Evolutionary conservation across 2,797 vertebrate species (phyloP).

Genomic region (Brachyalestes nurse): DNA sequence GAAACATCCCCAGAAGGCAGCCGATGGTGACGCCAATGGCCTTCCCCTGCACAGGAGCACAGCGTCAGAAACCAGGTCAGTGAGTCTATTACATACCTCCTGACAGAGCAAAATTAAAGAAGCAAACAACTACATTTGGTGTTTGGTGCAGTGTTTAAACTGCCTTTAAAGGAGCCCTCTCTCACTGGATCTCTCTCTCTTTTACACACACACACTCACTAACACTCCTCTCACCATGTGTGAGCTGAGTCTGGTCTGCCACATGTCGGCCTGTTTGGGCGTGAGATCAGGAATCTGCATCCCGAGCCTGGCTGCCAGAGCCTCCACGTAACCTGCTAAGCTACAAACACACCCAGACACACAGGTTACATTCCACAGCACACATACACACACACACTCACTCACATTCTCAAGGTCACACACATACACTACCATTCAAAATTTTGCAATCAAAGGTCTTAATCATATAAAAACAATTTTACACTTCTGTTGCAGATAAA

Average conservation of each 20-base stretch:
- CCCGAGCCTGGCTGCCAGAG: slow-evolving; percentile 88
- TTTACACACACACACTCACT: not conserved
- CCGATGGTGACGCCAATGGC: slow-evolving; percentile 93
- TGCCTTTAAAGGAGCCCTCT: too few relatives aligned
- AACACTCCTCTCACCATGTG: slow-evolving; percentile 84
- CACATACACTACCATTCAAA: not conserved
- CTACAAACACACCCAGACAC: slow-evolving; percentile 70
- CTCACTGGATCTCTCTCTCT: not conserved
- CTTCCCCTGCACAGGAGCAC: slow-evolving; percentile 82
- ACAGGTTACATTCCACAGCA: slow-evolving; percentile 5
- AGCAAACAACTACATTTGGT: not conserved
- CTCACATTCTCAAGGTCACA: not conserved
- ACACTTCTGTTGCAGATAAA: too few relatives aligned
- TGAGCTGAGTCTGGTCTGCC: slow-evolving; percentile 91
- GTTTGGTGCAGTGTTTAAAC: not conserved
- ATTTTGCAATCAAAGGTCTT: too few relatives aligned
- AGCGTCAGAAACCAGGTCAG: not conserved
- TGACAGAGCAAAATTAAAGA: not conserved
- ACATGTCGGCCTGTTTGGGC: slow-evolving; percentile 95
- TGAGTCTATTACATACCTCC: not conserved
- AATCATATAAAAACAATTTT: too few relatives aligned
- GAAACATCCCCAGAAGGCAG: slow-evolving; percentile 96
- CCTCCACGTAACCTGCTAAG: slow-evolving; percentile 95
- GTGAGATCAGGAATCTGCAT: slow-evolving; percentile 91
- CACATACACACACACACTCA: slow-evolving; percentile 19